A percentile compares a stretch with the other conserved stretches of the same genome.
phyloP scores from a whole-genome alignment of 1,140 invertebrate genomes.

The Lineus longissimus region DNA sequence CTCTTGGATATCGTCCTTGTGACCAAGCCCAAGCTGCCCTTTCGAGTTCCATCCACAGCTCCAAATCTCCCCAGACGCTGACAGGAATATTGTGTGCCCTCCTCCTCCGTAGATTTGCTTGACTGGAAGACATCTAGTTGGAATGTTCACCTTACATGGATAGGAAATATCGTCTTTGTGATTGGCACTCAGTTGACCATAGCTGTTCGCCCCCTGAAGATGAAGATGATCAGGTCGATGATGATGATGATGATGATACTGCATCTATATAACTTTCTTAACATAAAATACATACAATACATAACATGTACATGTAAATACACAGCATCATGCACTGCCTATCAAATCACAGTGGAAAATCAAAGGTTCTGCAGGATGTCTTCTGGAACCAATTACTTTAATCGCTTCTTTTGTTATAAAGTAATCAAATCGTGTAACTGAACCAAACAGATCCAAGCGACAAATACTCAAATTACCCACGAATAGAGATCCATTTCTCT shows the following conservation, averaged over 20 bases:
- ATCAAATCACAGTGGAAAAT: too few species aligned
- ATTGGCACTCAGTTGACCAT: conserved; percentile 73
- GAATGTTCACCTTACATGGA: conserved; percentile 53
- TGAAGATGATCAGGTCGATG: too few species aligned
- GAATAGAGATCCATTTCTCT: too few species aligned
- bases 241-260: background rate
- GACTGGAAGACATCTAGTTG: conserved; percentile 49
- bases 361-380: too few species aligned
- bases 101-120: conserved; percentile 70
- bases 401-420: too few species aligned
- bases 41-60: conserved; percentile 45
- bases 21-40: conserved; percentile 55
- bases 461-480: too few species aligned
- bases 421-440: too few species aligned
- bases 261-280: background rate
- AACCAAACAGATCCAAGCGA: too few species aligned
- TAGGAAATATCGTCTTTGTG: conserved; percentile 65
- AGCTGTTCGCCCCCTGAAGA: conserved; percentile 73
- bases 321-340: too few species aligned
- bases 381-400: too few species aligned
- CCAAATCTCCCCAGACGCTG: conserved; percentile 27
- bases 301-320: conserved; percentile 1
- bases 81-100: conserved; percentile 66
- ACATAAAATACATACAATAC: background rate
- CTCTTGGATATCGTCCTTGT: conserved; percentile 46